Percentiles rank a stretch among this genome's conserved stretches.
phyloP scores from a whole-genome alignment of 2,113 vertebrate species.

The Hemicordylus capensis region DNA sequence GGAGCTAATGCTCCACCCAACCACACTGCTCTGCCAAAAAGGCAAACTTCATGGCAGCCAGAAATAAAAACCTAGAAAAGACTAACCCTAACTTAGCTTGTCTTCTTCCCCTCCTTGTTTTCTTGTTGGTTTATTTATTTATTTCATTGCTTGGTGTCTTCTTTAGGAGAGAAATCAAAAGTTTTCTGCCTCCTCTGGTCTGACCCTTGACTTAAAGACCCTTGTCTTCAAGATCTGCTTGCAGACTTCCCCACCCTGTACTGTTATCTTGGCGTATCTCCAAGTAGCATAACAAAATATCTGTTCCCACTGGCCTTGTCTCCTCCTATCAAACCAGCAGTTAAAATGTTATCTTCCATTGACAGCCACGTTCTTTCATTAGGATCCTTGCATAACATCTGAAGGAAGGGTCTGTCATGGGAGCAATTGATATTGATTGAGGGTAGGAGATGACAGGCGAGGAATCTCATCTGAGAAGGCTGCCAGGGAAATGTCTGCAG shows the following conservation, averaged over 20 bases:
- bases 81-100: too few relatives aligned
- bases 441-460: slow-evolving; percentile 11
- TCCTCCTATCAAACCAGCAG: slow-evolving; percentile 5
- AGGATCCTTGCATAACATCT: slow-evolving; percentile 3
- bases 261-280: neutral
- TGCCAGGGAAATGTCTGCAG: slow-evolving; percentile 16
- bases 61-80: too few relatives aligned
- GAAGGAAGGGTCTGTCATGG: slow-evolving; percentile 19
- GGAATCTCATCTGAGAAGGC: slow-evolving; percentile 18
- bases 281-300: neutral
- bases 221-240: too few relatives aligned
- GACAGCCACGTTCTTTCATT: slow-evolving; percentile 25
- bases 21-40: too few relatives aligned
- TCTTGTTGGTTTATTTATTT: too few relatives aligned
- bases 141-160: too few relatives aligned
- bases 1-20: too few relatives aligned
- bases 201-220: too few relatives aligned
- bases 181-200: too few relatives aligned
- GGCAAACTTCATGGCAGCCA: too few relatives aligned
- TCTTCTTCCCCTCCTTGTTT: too few relatives aligned
- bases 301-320: neutral
- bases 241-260: neutral
- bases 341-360: slow-evolving; percentile 20
- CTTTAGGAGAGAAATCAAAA: too few relatives aligned
- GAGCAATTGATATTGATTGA: slow-evolving; percentile 10